Evolutionary conservation across 1,140 invertebrate genomes (phyloP).

Genomic region (Sitobion miscanthi): DNA sequence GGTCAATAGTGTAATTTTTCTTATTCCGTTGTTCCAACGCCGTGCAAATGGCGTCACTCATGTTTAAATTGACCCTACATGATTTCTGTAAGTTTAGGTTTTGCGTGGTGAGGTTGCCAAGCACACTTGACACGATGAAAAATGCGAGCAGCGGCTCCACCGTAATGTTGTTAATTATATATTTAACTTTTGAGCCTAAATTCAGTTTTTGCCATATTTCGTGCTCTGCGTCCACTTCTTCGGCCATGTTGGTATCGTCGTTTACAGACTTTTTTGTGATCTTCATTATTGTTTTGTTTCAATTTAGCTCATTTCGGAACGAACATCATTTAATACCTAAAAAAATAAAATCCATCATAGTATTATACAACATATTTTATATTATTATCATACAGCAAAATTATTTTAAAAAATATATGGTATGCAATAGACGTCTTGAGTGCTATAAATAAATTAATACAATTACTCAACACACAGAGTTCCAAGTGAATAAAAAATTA

Average conservation of each 20-base stretch:
- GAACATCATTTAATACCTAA: neutral
- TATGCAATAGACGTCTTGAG: neutral
- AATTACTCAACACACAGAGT: neutral
- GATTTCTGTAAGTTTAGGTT: conserved; percentile 85
- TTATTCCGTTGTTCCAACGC: conserved; percentile 73
- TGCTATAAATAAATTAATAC: neutral
- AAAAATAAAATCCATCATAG: neutral
- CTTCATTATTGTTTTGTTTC: neutral
- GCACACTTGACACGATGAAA: conserved; percentile 81
- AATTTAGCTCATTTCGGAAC: neutral
- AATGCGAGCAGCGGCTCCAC: conserved; percentile 80
- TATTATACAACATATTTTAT: neutral
- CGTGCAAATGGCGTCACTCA: conserved; percentile 74
- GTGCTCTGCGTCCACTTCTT: conserved; percentile 37
- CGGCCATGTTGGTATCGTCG: neutral
- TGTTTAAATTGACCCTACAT: conserved; percentile 80
- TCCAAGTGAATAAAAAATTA: neutral
- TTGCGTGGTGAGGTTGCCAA: conserved; percentile 77
- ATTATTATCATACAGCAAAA: neutral
- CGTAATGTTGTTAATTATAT: conserved; percentile 69
- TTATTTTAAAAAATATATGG: neutral
- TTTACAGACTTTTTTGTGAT: neutral
- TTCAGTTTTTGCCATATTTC: conserved; percentile 39
- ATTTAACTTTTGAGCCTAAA: conserved; percentile 60
- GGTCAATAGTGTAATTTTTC: conserved; percentile 72